These are phyloP conservation scores for Cliona cf. orientalis DNA, from an alignment of 37 sponge, comb jelly and placozoan species.

Conservation along the genomic window DNA sequence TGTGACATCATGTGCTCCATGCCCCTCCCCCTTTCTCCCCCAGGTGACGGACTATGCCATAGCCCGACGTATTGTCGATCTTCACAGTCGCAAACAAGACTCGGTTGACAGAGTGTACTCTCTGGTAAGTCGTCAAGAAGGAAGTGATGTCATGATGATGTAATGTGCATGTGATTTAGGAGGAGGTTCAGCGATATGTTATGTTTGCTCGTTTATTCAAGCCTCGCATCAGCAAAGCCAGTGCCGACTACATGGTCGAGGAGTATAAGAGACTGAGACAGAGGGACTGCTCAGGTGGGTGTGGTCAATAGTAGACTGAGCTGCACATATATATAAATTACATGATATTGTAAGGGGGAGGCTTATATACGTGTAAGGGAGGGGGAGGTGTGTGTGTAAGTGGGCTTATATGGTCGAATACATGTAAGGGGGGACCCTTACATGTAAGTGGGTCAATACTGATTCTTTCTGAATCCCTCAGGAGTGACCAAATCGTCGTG, in stretches of 20 bases:
- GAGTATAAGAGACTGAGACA: constrained; percentile 93
- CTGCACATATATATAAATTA: neutral
- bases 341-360: neutral
- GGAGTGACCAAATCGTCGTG: constrained; percentile 90
- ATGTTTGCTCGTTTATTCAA: constrained; percentile 95
- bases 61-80: constrained; percentile 95
- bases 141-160: constrained; percentile 1
- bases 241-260: constrained; percentile 95
- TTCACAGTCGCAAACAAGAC: constrained; percentile 75
- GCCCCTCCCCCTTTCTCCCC: neutral
- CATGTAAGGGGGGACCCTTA: too few species aligned
- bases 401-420: neutral
- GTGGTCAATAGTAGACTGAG: neutral
- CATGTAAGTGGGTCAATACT: too few species aligned
- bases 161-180: constrained; percentile 42
- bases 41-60: constrained; percentile 98
- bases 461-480: neutral
- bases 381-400: too few species aligned
- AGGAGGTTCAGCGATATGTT: constrained; percentile 94
- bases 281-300: constrained; percentile 85
- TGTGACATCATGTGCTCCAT: neutral
- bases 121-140: constrained; percentile 57
- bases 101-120: constrained; percentile 85
- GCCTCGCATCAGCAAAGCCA: constrained; percentile 85
- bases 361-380: too few species aligned